A percentile compares a stretch with the other conserved stretches of the same genome.
Conservation (phyloP, 2,797 vertebrate genomes). For the Miichthys miiuy region DNA sequence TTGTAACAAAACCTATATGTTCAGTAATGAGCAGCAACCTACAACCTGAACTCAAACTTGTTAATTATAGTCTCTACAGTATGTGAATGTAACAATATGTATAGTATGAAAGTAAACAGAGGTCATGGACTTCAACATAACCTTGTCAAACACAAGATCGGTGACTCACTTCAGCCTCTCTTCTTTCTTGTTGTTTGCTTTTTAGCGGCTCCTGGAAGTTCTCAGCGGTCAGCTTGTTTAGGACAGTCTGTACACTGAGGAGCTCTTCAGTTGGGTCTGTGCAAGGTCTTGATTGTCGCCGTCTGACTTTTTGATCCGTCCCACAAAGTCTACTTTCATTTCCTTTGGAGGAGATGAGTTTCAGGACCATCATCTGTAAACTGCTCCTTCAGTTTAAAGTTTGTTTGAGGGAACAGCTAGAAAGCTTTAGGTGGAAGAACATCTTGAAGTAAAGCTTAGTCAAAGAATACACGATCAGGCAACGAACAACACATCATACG, state of each 20-base stretch:
- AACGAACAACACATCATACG: too few relatives aligned
- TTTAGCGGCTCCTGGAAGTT: not conserved
- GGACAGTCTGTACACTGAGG: not conserved
- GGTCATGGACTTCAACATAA: not conserved
- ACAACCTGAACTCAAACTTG: not conserved
- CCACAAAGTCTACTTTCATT: not conserved
- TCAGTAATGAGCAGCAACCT: too few relatives aligned
- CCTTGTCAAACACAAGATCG: not conserved
- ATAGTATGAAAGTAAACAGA: not conserved
- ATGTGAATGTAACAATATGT: not conserved
- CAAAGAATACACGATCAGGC: not conserved
- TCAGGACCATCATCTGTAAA: not conserved
- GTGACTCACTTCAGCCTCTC: slow-evolving; percentile 6
- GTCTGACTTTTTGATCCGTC: not conserved
- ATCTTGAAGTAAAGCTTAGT: not conserved
- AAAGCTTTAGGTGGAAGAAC: not conserved
- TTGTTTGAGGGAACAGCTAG: not conserved
- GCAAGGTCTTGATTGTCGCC: not conserved
- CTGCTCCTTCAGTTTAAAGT: not conserved
- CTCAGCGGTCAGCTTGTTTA: slow-evolving; percentile 5
- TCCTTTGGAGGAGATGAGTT: not conserved
- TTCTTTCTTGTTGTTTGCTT: not conserved
- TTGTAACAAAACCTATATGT: not conserved
- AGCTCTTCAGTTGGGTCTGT: not conserved
- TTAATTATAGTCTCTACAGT: too few relatives aligned